Evolutionary conservation across 2,888 invertebrate genomes (phyloP).

Genomic region (Heliconius charithonia): DNA sequence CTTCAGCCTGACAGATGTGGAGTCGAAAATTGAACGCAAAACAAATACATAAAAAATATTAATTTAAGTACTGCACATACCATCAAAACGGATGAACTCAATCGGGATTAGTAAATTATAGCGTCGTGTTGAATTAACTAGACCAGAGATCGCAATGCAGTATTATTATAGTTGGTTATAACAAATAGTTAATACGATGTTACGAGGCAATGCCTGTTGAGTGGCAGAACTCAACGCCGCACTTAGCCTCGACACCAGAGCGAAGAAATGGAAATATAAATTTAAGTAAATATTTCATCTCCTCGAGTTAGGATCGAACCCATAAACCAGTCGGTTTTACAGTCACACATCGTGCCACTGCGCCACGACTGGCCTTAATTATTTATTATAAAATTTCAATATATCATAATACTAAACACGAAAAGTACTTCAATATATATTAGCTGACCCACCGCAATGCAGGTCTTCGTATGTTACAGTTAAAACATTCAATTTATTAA

Average conservation of each 20-base stretch:
- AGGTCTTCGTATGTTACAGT: constrained; percentile 9
- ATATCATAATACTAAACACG: neutral
- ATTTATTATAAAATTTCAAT: neutral
- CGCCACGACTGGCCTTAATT: too few relatives aligned
- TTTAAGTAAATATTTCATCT: too few relatives aligned
- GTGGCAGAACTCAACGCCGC: too few relatives aligned
- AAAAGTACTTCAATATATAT: neutral
- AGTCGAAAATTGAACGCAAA: too few relatives aligned
- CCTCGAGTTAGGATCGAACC: too few relatives aligned
- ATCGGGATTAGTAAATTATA: neutral
- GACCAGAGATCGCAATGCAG: neutral
- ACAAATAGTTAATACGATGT: neutral
- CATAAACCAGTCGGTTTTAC: too few relatives aligned
- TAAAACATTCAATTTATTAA: constrained; percentile 13
- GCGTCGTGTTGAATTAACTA: neutral
- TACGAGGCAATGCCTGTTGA: neutral
- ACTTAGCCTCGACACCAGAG: too few relatives aligned
- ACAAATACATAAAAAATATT: too few relatives aligned
- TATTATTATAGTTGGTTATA: neutral
- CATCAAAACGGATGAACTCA: neutral
- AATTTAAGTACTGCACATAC: neutral
- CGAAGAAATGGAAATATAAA: too few relatives aligned
- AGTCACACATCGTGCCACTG: too few relatives aligned
- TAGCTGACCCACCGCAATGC: constrained; percentile 1
- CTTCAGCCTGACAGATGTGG: too few relatives aligned